Conservation (phyloP, 2,888 invertebrate species). For the Agonopterix heracliana region DNA sequence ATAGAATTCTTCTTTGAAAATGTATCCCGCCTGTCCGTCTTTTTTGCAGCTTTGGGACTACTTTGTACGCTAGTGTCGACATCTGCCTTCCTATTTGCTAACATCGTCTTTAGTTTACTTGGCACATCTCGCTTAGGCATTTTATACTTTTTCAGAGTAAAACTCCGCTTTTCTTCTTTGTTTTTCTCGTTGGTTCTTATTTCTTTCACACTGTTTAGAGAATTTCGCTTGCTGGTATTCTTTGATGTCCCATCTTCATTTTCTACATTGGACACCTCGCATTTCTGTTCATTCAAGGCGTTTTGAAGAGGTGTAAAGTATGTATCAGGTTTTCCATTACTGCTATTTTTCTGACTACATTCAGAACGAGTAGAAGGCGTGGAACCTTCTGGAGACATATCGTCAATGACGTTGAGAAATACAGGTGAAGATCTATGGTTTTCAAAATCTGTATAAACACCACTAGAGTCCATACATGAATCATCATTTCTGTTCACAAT, state of each 20-base stretch:
- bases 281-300: constrained; percentile 29
- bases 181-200: constrained; percentile 50
- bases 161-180: constrained; percentile 73
- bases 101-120: constrained; percentile 85
- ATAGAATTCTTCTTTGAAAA: constrained; percentile 68
- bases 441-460: constrained; percentile 91
- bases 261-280: constrained; percentile 32
- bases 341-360: constrained; percentile 66
- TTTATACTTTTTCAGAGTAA: constrained; percentile 81
- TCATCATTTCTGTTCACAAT: constrained; percentile 81
- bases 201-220: constrained; percentile 61
- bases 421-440: constrained; percentile 75
- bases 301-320: constrained; percentile 49
- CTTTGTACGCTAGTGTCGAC: constrained; percentile 74
- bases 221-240: constrained; percentile 62
- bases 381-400: constrained; percentile 80
- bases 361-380: constrained; percentile 74
- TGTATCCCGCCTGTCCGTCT: constrained; percentile 83
- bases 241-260: constrained; percentile 55
- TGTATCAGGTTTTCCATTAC: constrained; percentile 42
- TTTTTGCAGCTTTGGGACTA: constrained; percentile 76
- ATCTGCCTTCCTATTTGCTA: constrained; percentile 74
- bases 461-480: constrained; percentile 91
- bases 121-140: constrained; percentile 86
- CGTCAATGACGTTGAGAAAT: constrained; percentile 78